Base-by-base conservation (phyloP, 92 coral and sea anemone species). In the Palythoa caribaeorum region DNA sequence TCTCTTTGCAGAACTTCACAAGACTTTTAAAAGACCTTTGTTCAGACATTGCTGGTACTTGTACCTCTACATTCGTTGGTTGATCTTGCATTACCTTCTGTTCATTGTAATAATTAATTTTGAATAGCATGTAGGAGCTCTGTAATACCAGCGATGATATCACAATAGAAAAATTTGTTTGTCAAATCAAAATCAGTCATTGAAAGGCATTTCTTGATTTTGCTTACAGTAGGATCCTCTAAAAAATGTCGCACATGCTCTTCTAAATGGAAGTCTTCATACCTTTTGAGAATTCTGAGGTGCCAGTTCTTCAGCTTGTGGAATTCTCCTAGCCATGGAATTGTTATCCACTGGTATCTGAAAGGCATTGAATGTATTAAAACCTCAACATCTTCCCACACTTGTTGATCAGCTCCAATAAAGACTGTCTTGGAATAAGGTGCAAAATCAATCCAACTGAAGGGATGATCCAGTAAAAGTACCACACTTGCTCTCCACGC, bases 291-390 rank as follows among this genome's bases (percentile, higher is more conserved):
- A 76, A 84, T 53, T 8, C 88, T 55, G 60, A 84, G 77, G 53
- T 84, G 88, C 20, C 71, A 75, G 44, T 84, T 84, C 63, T 84
- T 84, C 63, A 71, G 78, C 50, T 84, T 84, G 80, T 84, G 88
- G 63, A 84, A 84, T 71, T 84, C 79, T 51, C 88, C 88, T 60
- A 84, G 50, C 88, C 88, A 84, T 69, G 88, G 88, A 53, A 84
- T 70, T 39, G 88, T 39, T 65, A 84, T 84, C 88, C 88, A 84
- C 80, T 84, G 88, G 80, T 84, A 84, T 52, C 71, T 84, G 80
- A 84, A 84, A 47, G 88, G 88, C 62, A 54, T 40, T 44, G 79
- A 51, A 52, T 84, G 60, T 44, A 70, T 71, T 39, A 84, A 65
- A 53, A 36, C 68, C 12, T 84, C 80, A 68, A 84, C 79, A 72